Evolutionary conservation across 2,888 invertebrate genomes (phyloP).

Genomic region (Philereme vetulata): DNA sequence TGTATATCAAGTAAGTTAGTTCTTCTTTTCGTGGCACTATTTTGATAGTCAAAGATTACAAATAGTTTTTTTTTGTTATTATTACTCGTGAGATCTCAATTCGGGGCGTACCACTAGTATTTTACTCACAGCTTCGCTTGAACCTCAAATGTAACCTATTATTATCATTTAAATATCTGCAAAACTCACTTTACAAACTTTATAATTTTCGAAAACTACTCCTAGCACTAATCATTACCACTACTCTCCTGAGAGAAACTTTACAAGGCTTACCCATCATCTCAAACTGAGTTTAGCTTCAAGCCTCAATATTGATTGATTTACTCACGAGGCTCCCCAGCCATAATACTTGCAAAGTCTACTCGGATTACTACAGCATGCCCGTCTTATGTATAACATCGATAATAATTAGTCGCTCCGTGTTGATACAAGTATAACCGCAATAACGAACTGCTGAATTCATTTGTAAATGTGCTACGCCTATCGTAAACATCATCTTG

Average conservation of each 20-base stretch:
- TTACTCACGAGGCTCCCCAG: conserved; percentile 3
- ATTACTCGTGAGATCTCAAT: no score
- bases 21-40: no score
- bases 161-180: no score
- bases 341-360: conserved; percentile 12
- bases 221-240: neutral
- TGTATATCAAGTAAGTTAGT: no score
- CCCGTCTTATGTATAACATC: neutral
- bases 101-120: no score
- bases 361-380: conserved; percentile 7
- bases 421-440: conserved; percentile 1
- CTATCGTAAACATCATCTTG: no score
- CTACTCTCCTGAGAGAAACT: neutral
- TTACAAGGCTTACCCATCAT: neutral
- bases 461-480: no score
- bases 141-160: no score
- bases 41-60: no score
- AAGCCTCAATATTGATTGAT: conserved; percentile 9
- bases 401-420: conserved; percentile 15
- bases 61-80: no score
- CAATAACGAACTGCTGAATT: conserved; percentile 2
- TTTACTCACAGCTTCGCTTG: no score
- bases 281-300: neutral
- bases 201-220: neutral
- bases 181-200: no score